Conservation (phyloP, 1,140 invertebrate species). For the Psix sp. region DNA sequence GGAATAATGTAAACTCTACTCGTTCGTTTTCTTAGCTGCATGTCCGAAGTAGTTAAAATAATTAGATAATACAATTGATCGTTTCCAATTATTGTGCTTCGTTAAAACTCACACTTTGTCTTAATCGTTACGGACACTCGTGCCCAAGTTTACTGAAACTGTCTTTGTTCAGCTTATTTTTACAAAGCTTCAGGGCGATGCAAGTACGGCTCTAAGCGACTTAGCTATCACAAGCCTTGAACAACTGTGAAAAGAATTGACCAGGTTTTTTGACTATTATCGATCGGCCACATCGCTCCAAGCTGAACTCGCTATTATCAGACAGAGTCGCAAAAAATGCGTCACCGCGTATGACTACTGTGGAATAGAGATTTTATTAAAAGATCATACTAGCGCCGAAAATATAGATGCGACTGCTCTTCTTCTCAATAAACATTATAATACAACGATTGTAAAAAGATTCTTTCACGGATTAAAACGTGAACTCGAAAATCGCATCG, state of each 20-base stretch:
- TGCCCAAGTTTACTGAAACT: not conserved
- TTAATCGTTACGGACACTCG: not conserved
- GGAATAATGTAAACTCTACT: too few relatives aligned
- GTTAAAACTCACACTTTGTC: too few relatives aligned
- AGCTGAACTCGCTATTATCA: not conserved
- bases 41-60: too few relatives aligned
- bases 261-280: not conserved
- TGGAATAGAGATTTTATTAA: not conserved
- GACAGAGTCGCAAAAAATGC: not conserved
- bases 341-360: not conserved
- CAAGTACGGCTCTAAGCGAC: not conserved
- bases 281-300: not conserved
- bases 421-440: not conserved
- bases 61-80: too few relatives aligned
- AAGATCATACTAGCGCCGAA: not conserved
- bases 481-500: not conserved
- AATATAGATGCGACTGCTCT: not conserved
- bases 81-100: too few relatives aligned
- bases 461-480: conserved; percentile 1
- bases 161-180: not conserved
- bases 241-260: not conserved
- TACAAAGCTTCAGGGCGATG: not conserved
- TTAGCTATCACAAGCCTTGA: not conserved
- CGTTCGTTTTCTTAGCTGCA: too few relatives aligned
- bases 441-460: not conserved